A percentile compares a stretch with the other conserved stretches of the same genome.
Conservation (phyloP, 2,888 invertebrate genomes). For the Callyntrura sp. region DNA sequence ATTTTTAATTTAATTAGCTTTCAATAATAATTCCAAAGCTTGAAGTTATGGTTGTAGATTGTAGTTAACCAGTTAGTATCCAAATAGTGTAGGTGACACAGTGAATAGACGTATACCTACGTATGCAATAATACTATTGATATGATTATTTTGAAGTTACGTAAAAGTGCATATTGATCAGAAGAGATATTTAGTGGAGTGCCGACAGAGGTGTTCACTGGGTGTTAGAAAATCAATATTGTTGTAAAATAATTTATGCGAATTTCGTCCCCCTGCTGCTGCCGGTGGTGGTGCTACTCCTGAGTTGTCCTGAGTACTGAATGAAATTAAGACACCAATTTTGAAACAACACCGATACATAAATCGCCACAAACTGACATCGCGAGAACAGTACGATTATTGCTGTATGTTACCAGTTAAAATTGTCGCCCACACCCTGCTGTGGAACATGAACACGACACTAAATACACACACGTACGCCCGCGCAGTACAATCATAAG, state of each 20-base stretch:
- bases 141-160: constrained; percentile 17
- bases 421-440: constrained; percentile 10
- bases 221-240: not conserved
- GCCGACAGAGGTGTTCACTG: not conserved
- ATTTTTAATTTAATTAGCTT: constrained; percentile 41
- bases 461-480: not conserved
- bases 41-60: not conserved
- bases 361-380: not conserved
- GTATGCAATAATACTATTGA: not conserved
- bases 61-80: not conserved
- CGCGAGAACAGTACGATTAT: not conserved
- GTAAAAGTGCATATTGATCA: constrained; percentile 26
- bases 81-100: too few species aligned
- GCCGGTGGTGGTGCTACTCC: not conserved
- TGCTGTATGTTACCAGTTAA: not conserved
- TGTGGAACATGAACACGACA: too few species aligned
- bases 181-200: not conserved
- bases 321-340: not conserved
- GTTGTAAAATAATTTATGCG: not conserved
- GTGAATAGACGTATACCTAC: not conserved
- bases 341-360: not conserved
- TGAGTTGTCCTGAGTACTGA: not conserved
- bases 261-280: not conserved
- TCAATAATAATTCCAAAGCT: constrained; percentile 17
- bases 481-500: not conserved